These are phyloP conservation scores for Austrofundulus limnaeus DNA, from an alignment of 2,113 vertebrate genomes.

Conservation along the genomic window DNA sequence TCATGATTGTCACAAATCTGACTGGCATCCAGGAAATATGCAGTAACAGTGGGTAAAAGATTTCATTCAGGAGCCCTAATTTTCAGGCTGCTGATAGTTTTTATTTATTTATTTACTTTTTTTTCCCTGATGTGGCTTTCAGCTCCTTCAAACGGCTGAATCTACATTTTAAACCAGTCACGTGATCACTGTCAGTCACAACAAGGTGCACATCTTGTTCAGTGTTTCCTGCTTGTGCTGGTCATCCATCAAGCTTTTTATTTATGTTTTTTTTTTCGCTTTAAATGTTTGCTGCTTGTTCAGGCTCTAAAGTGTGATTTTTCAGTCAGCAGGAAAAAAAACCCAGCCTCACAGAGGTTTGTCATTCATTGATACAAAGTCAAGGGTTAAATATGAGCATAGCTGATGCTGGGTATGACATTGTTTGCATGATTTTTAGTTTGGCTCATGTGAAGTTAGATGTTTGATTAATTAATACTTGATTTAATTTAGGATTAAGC, in stretches of 20 bases:
- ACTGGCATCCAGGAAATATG: slow-evolving; percentile 26
- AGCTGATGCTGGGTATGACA: slow-evolving; percentile 1
- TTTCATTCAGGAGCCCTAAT: slow-evolving; percentile 33
- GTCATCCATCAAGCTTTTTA: slow-evolving; percentile 72
- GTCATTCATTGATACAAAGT: slow-evolving; percentile 22
- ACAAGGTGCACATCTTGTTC: slow-evolving; percentile 60
- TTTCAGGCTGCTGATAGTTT: slow-evolving; percentile 38
- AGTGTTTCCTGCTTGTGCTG: slow-evolving; percentile 73
- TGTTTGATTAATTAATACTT: slow-evolving; percentile 1
- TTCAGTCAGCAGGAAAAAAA: slow-evolving; percentile 14
- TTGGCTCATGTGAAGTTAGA: neutral
- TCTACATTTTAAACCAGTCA: slow-evolving; percentile 34
- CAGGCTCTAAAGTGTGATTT: slow-evolving; percentile 21
- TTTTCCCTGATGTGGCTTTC: slow-evolving; percentile 45
- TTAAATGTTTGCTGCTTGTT: slow-evolving; percentile 49
- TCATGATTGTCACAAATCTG: slow-evolving; percentile 7
- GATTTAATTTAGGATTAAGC: slow-evolving; percentile 7
- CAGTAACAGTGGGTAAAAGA: slow-evolving; percentile 15
- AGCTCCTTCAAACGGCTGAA: slow-evolving; percentile 50
- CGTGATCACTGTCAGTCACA: slow-evolving; percentile 36
- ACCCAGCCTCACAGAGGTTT: slow-evolving; percentile 9
- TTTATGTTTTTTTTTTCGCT: too few relatives aligned
- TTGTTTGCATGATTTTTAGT: slow-evolving; percentile 5
- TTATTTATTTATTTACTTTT: too few relatives aligned
- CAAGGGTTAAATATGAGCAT: neutral